phyloP scores from a whole-genome alignment of 2,888 invertebrate species.

The Xestoiulus laeticollis region DNA sequence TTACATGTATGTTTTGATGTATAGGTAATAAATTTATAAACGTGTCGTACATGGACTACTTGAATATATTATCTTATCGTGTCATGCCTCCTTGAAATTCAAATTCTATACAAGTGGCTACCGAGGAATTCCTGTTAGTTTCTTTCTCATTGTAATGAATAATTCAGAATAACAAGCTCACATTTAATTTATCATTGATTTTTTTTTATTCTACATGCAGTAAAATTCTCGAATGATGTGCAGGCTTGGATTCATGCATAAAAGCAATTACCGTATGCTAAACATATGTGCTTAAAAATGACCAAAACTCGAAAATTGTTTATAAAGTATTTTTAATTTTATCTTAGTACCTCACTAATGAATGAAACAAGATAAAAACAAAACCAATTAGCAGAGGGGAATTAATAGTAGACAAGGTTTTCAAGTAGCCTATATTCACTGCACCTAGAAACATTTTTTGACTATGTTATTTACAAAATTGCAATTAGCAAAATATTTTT shows the following conservation, averaged over 20 bases:
- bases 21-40: background rate
- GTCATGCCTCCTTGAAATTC: background rate
- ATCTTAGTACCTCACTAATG: background rate
- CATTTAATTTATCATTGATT: constrained; percentile 1
- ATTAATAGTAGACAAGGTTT: background rate
- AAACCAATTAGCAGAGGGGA: background rate
- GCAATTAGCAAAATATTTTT: background rate
- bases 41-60: background rate
- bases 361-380: background rate
- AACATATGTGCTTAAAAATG: background rate
- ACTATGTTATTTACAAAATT: background rate
- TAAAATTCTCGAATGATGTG: background rate
- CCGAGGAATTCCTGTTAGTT: background rate
- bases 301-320: background rate
- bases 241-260: background rate
- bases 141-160: background rate
- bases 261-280: background rate
- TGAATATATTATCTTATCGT: background rate
- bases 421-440: background rate
- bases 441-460: background rate
- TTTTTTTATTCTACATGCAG: too few species aligned
- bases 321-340: background rate
- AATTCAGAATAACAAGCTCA: background rate
- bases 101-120: background rate
- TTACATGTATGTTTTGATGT: background rate